Evolutionary conservation across 2,888 invertebrate species (phyloP).

Genomic region (Xanthia icteritia): DNA sequence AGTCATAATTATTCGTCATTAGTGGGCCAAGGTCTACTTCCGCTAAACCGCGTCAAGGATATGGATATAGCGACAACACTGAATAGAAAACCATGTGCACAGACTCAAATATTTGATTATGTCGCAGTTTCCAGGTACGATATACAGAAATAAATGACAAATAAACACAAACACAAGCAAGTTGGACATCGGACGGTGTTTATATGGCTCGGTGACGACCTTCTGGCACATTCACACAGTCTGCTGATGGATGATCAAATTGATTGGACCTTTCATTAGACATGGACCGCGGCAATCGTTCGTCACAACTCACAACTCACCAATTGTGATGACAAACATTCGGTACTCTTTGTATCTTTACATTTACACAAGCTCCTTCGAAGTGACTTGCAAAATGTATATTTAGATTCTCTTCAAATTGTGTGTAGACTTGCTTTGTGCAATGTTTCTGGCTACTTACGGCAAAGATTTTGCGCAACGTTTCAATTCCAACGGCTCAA

Average conservation of each 20-base stretch:
- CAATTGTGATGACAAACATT: conserved; percentile 42
- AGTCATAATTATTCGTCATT: conserved; percentile 46
- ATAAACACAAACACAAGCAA: conserved; percentile 28
- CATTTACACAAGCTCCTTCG: conserved; percentile 26
- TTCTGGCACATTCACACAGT: conserved; percentile 62
- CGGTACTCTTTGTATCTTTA: conserved; percentile 40
- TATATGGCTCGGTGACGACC: conserved; percentile 58
- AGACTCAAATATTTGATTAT: conserved; percentile 11
- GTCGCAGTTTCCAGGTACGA: conserved; percentile 19
- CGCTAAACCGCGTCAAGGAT: conserved; percentile 63
- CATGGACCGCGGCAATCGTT: conserved; percentile 35
- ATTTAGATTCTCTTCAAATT: conserved; percentile 50
- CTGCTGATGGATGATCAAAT: conserved; percentile 71
- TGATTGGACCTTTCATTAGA: conserved; percentile 72
- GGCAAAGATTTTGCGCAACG: conserved; percentile 36
- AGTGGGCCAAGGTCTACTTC: conserved; percentile 75
- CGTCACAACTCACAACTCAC: conserved; percentile 45
- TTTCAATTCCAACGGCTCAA: conserved; percentile 41
- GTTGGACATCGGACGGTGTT: conserved; percentile 29
- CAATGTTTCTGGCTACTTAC: conserved; percentile 36
- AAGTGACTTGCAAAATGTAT: conserved; percentile 56
- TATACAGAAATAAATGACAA: conserved; percentile 17
- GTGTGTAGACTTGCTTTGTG: conserved; percentile 37
- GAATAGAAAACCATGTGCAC: conserved; percentile 21
- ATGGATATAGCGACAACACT: conserved; percentile 45